Conservation (phyloP, 2,888 invertebrate species). For the Melanargia galathea region DNA sequence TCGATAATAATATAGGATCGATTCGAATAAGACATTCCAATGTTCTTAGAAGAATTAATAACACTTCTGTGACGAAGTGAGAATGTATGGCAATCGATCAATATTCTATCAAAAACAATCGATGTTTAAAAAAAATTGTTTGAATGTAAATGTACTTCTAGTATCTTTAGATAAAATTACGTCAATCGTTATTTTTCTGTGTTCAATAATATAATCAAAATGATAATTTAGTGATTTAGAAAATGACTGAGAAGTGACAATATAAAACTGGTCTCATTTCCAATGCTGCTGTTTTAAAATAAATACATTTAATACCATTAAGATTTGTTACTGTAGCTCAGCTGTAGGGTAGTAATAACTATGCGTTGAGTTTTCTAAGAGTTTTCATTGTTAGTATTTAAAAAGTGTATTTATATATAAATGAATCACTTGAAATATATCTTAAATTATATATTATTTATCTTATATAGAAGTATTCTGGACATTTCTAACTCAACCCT, state of each 20-base stretch:
- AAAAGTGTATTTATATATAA: conserved; percentile 57
- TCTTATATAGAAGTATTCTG: conserved; percentile 10
- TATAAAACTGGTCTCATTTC: conserved; percentile 72
- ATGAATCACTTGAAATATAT: conserved; percentile 37
- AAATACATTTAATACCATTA: conserved; percentile 47
- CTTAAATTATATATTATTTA: conserved; percentile 28
- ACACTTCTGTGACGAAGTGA: background rate
- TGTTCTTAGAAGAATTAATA: background rate
- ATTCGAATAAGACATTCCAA: conserved; percentile 16
- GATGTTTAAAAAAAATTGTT: background rate
- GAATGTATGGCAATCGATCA: background rate
- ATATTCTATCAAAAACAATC: no score
- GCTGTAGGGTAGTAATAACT: conserved; percentile 34
- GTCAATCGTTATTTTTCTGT: background rate
- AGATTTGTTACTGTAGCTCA: conserved; percentile 46
- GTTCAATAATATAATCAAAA: conserved; percentile 7
- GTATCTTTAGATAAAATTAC: background rate
- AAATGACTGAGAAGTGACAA: conserved; percentile 77
- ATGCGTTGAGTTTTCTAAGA: conserved; percentile 52
- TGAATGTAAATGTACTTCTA: background rate
- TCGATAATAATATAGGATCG: no score
- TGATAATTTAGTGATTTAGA: conserved; percentile 45
- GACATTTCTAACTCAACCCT: conserved; percentile 16
- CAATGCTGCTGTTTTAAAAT: conserved; percentile 54
- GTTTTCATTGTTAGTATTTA: conserved; percentile 61